phyloP scores from a whole-genome alignment of 2,888 invertebrate species.

The Apotomis betuletana region DNA sequence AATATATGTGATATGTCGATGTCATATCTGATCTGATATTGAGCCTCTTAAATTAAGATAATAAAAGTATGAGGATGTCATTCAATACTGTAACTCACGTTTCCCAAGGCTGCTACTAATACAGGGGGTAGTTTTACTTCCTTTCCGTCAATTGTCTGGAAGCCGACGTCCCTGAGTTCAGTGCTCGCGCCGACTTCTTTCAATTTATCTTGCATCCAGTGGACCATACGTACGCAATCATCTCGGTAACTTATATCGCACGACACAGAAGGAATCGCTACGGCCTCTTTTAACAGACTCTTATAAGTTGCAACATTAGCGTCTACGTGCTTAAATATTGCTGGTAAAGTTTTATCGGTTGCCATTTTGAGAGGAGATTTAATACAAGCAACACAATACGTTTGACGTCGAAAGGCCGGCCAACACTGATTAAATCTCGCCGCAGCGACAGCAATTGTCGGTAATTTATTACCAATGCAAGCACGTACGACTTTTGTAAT shows the following conservation, averaged over 20 bases:
- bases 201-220: conserved; percentile 90
- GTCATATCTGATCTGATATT: no score
- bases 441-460: conserved; percentile 49
- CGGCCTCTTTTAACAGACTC: conserved; percentile 90
- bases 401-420: conserved; percentile 45
- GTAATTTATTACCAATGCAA: conserved; percentile 57
- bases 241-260: conserved; percentile 92
- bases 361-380: conserved; percentile 66
- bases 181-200: conserved; percentile 88
- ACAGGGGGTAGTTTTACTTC: conserved; percentile 93
- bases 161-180: conserved; percentile 90
- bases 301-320: conserved; percentile 90
- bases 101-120: conserved; percentile 90
- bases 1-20: no score
- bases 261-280: conserved; percentile 98
- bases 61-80: no score
- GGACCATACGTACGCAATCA: conserved; percentile 93
- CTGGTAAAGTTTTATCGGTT: conserved; percentile 64
- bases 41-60: no score
- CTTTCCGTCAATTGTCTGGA: conserved; percentile 88
- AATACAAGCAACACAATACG: conserved; percentile 56
- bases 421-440: conserved; percentile 48
- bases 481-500: conserved; percentile 57
- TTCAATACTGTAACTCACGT: conserved; percentile 65
- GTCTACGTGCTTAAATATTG: conserved; percentile 89